Base-by-base conservation (phyloP, 37 sponge, comb jelly and placozoan genomes). In the Ianthella basta region DNA sequence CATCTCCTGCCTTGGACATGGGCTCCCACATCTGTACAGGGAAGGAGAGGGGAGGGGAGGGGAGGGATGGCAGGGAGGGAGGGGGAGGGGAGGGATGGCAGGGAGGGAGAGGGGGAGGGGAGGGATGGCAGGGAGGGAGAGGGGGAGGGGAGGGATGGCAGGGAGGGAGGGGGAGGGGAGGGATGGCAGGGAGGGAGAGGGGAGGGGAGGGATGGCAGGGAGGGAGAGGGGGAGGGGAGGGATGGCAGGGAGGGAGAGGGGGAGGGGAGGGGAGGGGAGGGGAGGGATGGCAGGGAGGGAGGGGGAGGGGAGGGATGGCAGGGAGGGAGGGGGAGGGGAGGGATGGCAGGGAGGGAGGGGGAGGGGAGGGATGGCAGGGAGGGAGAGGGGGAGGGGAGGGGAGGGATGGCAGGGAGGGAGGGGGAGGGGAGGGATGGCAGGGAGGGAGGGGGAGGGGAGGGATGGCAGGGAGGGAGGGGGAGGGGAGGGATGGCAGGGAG, bases 1-100 rank as follows among this genome's bases (percentile, higher is more conserved):
- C 53, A 24, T 81, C 53, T 0, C 24, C 2, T 0, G 67, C 24
- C 53, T 75, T 53, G 4, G 25, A 2, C 8, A 44, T 8, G 1
- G 92, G 89, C 23, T 79, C 78, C 92, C 92, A 92, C 21, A 88
- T 81, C 92, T 92, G 44, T 5, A 41, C 5, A 50, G n/a, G 60
- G 27, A 24, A 70, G 32, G 4, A 70, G 33, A 4, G 1, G 20
- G 4, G 35, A 37, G 32, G 30, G 30, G 24, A 15, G 10, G 19
- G 59, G 19, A 57, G 32, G 10, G 32, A 32, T 15, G 30, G 32
- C 67, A 65, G 19, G 24, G 13, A 12, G 13, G 67, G 30, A 65
- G 15, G 59, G 18, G 15, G 18, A 20, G 19, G 15, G 19, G 19
- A 57, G 15, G 30, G 32, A 65, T 32, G 30, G 16, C 67, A 65